phyloP scores from a whole-genome alignment of 2,888 invertebrate genomes.

The Marronus borbonicus region DNA sequence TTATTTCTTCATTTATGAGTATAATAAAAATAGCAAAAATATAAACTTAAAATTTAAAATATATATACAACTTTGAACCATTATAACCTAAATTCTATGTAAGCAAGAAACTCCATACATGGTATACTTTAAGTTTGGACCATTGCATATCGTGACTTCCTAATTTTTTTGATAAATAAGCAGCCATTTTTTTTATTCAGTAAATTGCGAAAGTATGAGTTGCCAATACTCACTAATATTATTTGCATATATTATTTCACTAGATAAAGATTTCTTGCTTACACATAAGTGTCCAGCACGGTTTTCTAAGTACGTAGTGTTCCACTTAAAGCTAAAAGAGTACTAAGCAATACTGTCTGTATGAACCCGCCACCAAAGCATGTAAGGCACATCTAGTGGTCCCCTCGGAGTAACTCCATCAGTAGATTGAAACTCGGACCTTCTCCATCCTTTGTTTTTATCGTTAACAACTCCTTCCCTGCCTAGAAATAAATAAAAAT shows the following conservation, averaged over 20 bases:
- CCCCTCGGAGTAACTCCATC: conserved; percentile 95
- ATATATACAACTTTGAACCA: conserved; percentile 59
- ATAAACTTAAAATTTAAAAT: conserved; percentile 63
- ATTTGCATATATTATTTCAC: conserved; percentile 1
- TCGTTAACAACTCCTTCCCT: conserved; percentile 93
- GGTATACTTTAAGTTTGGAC: not conserved
- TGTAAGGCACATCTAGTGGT: conserved; percentile 78
- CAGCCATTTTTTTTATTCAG: not conserved
- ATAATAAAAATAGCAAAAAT: conserved; percentile 65
- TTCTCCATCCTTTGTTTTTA: conserved; percentile 91
- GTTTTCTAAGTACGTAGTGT: conserved; percentile 65
- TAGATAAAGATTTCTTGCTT: conserved; percentile 34
- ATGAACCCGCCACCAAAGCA: conserved; percentile 69
- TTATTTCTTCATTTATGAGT: conserved; percentile 46
- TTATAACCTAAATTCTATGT: conserved; percentile 38
- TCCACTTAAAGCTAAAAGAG: conserved; percentile 65
- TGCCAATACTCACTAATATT: not conserved
- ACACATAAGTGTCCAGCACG: conserved; percentile 60
- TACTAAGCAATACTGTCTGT: conserved; percentile 67
- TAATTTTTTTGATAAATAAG: not conserved
- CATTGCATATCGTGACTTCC: not conserved
- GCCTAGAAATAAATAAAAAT: conserved; percentile 74
- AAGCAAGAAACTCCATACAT: conserved; percentile 36
- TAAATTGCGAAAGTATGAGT: no score
- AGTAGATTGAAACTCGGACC: conserved; percentile 94